A percentile compares a stretch with the other conserved stretches of the same genome.
Conservation (phyloP, 2,113 vertebrate genomes). For the Sylvilagus bachmani region DNA sequence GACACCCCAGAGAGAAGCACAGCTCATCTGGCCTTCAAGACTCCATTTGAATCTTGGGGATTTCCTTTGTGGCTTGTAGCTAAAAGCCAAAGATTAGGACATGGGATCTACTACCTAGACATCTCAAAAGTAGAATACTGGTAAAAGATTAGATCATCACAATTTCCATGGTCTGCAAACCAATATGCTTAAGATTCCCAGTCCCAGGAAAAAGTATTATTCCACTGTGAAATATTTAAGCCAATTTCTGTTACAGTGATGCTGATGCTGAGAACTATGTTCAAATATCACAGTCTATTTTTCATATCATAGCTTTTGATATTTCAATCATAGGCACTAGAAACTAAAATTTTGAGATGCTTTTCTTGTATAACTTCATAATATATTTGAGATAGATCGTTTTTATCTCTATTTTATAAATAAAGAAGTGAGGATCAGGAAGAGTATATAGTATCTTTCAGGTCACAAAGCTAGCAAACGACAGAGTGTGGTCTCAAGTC, state of each 20-base stretch:
- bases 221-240: slow-evolving; percentile 22
- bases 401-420: slow-evolving; percentile 12
- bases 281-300: background rate
- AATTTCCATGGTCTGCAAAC: background rate
- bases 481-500: background rate
- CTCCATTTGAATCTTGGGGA: background rate
- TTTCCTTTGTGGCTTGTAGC: background rate
- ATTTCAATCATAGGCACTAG: background rate
- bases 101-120: background rate
- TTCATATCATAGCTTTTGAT: background rate
- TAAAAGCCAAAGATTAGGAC: background rate
- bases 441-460: background rate
- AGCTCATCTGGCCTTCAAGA: background rate
- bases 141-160: background rate
- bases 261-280: background rate
- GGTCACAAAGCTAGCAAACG: background rate
- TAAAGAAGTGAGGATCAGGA: background rate
- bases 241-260: background rate
- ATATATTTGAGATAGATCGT: background rate
- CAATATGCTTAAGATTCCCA: background rate
- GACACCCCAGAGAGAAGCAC: background rate
- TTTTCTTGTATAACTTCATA: background rate
- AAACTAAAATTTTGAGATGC: slow-evolving; percentile 37
- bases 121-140: background rate
- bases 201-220: background rate